These are phyloP conservation scores for Nephila pilipes DNA, from an alignment of 1,140 invertebrate species.

Conservation along the genomic window DNA sequence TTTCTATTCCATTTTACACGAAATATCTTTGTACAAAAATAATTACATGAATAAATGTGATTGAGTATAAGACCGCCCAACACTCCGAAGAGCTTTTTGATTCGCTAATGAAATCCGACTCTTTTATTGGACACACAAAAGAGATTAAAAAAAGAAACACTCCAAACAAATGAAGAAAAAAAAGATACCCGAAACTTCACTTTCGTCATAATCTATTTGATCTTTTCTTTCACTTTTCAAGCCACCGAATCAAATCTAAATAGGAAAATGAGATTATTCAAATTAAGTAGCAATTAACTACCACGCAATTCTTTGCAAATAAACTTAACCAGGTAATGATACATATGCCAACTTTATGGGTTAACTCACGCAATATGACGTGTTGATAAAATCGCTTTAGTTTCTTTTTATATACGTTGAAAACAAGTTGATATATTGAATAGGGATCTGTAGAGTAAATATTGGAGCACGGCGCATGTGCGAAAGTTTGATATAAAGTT, in stretches of 20 bases:
- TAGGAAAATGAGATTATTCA: slow-evolving; percentile 7
- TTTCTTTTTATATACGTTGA: neutral
- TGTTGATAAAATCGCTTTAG: neutral
- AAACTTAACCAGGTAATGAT: neutral
- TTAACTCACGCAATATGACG: slow-evolving; percentile 3
- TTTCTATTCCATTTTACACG: neutral
- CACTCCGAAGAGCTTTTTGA: neutral
- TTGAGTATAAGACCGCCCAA: neutral
- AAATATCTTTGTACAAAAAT: neutral
- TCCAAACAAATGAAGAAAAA: neutral
- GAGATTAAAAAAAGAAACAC: neutral
- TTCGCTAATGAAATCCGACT: neutral
- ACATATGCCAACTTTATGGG: neutral
- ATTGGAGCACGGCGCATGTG: neutral
- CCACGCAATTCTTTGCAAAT: neutral
- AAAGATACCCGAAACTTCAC: neutral
- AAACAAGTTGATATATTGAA: neutral
- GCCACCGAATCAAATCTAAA: neutral
- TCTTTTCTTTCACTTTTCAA: neutral
- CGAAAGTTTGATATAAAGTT: neutral
- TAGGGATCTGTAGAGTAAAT: neutral
- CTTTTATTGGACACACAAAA: neutral
- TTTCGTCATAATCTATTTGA: neutral
- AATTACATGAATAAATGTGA: neutral
- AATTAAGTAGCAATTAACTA: slow-evolving; percentile 36